Conservation (phyloP, 2,113 vertebrate species). For the Mastomys coucha region DNA sequence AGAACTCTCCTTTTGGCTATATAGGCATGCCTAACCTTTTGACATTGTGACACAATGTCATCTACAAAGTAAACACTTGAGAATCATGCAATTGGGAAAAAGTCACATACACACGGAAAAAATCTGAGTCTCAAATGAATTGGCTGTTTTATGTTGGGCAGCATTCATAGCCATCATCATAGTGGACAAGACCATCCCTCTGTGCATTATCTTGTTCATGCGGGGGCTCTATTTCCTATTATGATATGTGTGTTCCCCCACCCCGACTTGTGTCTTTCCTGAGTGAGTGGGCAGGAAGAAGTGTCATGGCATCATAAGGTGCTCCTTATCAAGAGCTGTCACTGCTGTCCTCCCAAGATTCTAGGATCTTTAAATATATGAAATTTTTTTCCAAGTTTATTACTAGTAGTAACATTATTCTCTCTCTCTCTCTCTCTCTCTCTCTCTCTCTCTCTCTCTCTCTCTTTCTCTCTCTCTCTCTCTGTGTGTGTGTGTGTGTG, state of each 20-base stretch:
- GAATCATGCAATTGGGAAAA: background rate
- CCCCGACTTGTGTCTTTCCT: background rate
- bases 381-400: background rate
- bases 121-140: background rate
- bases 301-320: background rate
- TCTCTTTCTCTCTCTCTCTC: too few species aligned
- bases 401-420: background rate
- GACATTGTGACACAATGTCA: background rate
- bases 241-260: background rate
- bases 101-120: background rate
- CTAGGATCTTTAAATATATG: background rate
- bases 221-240: background rate
- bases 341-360: background rate
- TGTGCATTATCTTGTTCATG: constrained; percentile 23
- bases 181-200: background rate
- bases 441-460: too few species aligned
- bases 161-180: background rate
- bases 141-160: background rate
- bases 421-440: too few species aligned
- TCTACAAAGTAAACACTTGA: background rate
- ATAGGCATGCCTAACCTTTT: background rate
- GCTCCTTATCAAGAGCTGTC: background rate
- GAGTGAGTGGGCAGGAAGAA: background rate
- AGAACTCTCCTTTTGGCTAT: background rate
- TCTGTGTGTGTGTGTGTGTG: background rate